Conservation (phyloP, 2,888 invertebrate genomes). For the Pristionchus maxplancki region DNA sequence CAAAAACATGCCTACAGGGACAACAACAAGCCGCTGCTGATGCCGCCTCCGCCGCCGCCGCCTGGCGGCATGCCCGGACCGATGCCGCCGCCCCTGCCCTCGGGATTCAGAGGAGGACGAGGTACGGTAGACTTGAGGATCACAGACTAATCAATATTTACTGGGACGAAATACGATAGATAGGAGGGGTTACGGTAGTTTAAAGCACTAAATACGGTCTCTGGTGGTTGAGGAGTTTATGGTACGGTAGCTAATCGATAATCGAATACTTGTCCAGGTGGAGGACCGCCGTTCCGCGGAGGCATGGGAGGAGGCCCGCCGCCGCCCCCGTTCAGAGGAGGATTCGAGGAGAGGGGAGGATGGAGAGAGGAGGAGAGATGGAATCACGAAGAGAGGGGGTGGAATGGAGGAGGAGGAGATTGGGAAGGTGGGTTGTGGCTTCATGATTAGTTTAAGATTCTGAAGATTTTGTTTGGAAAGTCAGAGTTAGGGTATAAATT, state of each 20-base stretch:
- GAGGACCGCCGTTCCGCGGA: too few species aligned
- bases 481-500: too few species aligned
- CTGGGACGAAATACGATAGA: neutral
- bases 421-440: conserved; percentile 14
- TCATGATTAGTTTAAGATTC: too few species aligned
- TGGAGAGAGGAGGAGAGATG: neutral
- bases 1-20: too few species aligned
- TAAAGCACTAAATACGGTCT: neutral
- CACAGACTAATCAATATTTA: too few species aligned
- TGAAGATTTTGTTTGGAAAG: too few species aligned
- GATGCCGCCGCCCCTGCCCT: neutral
- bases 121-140: neutral
- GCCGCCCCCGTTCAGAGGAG: neutral
- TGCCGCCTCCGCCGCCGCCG: conserved; percentile 15
- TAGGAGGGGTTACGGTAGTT: neutral
- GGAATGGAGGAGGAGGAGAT: conserved; percentile 33
- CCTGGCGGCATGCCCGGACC: neutral
- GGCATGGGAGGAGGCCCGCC: neutral
- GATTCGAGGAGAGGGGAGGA: neutral
- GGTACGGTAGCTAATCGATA: neutral
- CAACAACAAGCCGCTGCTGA: neutral
- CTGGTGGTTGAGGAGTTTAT: too few species aligned
- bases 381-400: neutral
- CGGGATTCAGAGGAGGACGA: conserved; percentile 12
- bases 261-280: neutral